Percentiles rank a stretch among this genome's conserved stretches.
phyloP scores from a whole-genome alignment of 2,797 vertebrate species.

The Hippopotamyrus pictus region DNA sequence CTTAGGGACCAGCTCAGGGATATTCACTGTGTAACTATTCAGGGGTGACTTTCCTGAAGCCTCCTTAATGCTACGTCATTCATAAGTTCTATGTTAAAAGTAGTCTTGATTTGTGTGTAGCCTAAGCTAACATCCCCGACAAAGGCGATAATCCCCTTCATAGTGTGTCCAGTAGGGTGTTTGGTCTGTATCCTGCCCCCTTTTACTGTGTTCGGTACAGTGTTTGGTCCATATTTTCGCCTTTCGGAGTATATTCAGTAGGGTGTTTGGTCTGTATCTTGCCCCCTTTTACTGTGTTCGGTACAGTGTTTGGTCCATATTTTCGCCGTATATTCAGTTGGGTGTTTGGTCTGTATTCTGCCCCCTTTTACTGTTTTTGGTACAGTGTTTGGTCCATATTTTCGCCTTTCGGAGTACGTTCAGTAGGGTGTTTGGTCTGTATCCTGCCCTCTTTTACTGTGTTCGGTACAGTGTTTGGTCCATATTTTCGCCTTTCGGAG shows the following conservation, averaged over 20 bases:
- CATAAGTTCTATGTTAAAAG: not conserved
- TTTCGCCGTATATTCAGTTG: too few relatives aligned
- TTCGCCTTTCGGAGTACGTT: not conserved
- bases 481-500: not conserved
- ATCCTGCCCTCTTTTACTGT: not conserved
- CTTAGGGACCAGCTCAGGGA: not conserved
- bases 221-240: too few relatives aligned
- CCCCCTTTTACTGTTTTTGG: not conserved
- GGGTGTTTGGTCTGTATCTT: too few relatives aligned
- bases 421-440: not conserved
- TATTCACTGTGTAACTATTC: not conserved
- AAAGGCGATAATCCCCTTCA: not conserved
- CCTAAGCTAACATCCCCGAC: not conserved
- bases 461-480: too few relatives aligned
- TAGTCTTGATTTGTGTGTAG: not conserved
- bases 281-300: too few relatives aligned
- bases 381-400: too few relatives aligned
- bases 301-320: too few relatives aligned
- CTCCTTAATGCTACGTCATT: not conserved
- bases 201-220: too few relatives aligned
- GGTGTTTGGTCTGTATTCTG: too few relatives aligned
- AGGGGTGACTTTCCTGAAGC: not conserved
- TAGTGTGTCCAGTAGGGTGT: not conserved
- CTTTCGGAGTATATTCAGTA: not conserved
- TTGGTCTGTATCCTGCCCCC: not conserved